A percentile compares a stretch with the other conserved stretches of the same genome.
These are phyloP conservation scores for Peucedramus taeniatus DNA, from an alignment of 2,113 vertebrate species.

Conservation along the genomic window DNA sequence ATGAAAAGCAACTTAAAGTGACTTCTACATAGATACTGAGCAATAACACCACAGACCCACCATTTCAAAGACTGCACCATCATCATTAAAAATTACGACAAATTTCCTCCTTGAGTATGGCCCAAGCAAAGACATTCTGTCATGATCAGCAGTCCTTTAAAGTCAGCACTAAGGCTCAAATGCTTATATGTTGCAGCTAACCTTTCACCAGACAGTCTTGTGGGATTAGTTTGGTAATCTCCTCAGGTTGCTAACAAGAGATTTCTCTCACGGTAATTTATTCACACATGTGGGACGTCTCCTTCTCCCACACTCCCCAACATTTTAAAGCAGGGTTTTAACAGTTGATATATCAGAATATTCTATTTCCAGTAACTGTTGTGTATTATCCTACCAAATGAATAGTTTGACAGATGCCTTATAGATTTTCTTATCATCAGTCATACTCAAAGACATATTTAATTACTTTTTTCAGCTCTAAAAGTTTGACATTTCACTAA, in stretches of 20 bases:
- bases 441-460: not conserved
- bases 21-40: not conserved
- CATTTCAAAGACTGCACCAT: constrained; percentile 72
- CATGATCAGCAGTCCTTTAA: not conserved
- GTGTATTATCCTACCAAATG: not conserved
- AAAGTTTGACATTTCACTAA: not conserved
- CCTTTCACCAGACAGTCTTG: not conserved
- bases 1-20: not conserved
- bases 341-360: not conserved
- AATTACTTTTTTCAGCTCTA: not conserved
- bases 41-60: constrained; percentile 35
- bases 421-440: not conserved
- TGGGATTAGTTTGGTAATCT: constrained; percentile 36
- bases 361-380: not conserved
- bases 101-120: constrained; percentile 23
- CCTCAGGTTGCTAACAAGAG: constrained; percentile 25
- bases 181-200: not conserved
- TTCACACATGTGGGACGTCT: not conserved
- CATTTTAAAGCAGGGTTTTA: not conserved
- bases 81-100: constrained; percentile 72
- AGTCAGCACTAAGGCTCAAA: not conserved
- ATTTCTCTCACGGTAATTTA: constrained; percentile 14
- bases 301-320: not conserved
- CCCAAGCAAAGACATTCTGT: constrained; percentile 61
- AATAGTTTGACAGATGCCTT: not conserved